Evolutionary conservation across 2,888 invertebrate genomes (phyloP).

Genomic region (Agriopis leucophaearia): DNA sequence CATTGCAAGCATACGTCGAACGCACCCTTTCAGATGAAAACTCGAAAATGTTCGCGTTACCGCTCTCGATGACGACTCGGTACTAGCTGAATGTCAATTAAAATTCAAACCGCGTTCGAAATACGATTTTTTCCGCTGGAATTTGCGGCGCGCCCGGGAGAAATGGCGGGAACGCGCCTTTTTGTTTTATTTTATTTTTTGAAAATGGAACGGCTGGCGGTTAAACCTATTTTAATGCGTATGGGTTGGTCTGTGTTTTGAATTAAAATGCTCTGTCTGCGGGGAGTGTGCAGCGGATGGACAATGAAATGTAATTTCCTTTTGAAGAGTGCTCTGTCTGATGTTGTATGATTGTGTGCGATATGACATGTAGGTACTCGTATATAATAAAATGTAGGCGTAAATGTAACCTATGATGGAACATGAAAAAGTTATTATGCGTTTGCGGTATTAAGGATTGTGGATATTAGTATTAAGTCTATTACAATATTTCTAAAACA

Average conservation of each 20-base stretch:
- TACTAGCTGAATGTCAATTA: conserved; percentile 83
- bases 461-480: too few relatives aligned
- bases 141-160: conserved; percentile 83
- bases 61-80: conserved; percentile 61
- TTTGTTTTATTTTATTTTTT: conserved; percentile 84
- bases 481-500: too few relatives aligned
- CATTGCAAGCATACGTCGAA: conserved; percentile 41
- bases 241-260: conserved; percentile 83
- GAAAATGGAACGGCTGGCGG: conserved; percentile 83
- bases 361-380: not conserved
- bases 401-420: too few relatives aligned
- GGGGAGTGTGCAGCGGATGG: conserved; percentile 60
- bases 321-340: conserved; percentile 52
- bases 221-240: conserved; percentile 86
- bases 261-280: conserved; percentile 77
- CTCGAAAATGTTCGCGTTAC: conserved; percentile 74
- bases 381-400: too few relatives aligned
- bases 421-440: too few relatives aligned
- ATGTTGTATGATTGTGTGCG: conserved; percentile 20
- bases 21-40: conserved; percentile 70
- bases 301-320: conserved; percentile 83
- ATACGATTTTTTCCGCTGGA: conserved; percentile 86
- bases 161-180: conserved; percentile 84
- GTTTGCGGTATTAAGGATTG: too few relatives aligned
- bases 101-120: conserved; percentile 87